Conservation (phyloP, 1,140 invertebrate genomes). For the Centruroides vittatus region DNA sequence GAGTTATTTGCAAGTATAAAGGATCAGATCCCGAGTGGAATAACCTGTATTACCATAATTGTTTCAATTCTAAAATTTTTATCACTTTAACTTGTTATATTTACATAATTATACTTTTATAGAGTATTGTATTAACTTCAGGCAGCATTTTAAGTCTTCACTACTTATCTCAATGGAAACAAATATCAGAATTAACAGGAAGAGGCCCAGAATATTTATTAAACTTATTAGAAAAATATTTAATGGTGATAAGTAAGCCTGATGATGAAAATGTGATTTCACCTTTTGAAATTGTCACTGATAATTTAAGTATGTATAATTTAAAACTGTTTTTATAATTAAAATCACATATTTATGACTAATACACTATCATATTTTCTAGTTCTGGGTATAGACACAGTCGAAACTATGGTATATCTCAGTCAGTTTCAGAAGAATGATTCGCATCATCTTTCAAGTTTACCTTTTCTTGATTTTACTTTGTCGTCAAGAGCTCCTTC, state of each 20-base stretch:
- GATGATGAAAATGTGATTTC: constrained; percentile 82
- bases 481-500: constrained; percentile 16
- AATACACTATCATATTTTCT: constrained; percentile 23
- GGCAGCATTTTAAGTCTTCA: constrained; percentile 54
- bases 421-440: constrained; percentile 3
- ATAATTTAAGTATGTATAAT: constrained; percentile 54
- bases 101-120: constrained; percentile 6
- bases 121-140: constrained; percentile 61
- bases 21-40: no score
- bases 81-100: no score
- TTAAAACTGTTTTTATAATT: background rate
- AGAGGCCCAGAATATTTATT: constrained; percentile 55
- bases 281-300: constrained; percentile 79
- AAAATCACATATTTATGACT: background rate
- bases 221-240: constrained; percentile 59
- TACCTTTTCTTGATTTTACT: constrained; percentile 18
- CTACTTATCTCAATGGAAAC: constrained; percentile 56
- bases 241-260: constrained; percentile 58
- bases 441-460: background rate
- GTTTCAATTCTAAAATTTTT: no score
- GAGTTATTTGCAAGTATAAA: no score
- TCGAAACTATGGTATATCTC: constrained; percentile 67
- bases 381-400: constrained; percentile 80
- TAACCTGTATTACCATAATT: no score
- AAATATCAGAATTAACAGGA: constrained; percentile 49